A percentile compares a stretch with the other conserved stretches of the same genome.
Conservation (phyloP, 2,888 invertebrate genomes). For the Baronia brevicornis region DNA sequence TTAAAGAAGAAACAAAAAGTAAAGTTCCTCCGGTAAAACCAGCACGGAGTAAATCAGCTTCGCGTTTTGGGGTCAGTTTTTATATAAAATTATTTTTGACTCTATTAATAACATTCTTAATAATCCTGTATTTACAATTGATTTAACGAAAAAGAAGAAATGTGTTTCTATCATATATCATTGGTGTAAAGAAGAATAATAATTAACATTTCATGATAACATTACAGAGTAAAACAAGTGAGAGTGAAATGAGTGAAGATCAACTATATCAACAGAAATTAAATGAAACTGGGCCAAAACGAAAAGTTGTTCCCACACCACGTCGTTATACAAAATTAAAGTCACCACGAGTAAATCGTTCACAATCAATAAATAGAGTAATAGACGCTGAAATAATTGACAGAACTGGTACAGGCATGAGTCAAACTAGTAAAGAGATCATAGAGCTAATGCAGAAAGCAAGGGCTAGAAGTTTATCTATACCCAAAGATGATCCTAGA, state of each 20-base stretch:
- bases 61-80: conserved; percentile 70
- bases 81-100: conserved; percentile 55
- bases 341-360: conserved; percentile 67
- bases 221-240: conserved; percentile 75
- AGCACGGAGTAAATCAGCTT: conserved; percentile 66
- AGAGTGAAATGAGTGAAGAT: conserved; percentile 76
- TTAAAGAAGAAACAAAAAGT: conserved; percentile 45
- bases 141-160: conserved; percentile 23
- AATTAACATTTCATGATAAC: conserved; percentile 52
- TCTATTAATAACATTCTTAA: conserved; percentile 56
- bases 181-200: conserved; percentile 23
- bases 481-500: conserved; percentile 68
- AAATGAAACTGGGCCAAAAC: conserved; percentile 37
- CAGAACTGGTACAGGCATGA: conserved; percentile 58
- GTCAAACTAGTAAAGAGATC: conserved; percentile 64
- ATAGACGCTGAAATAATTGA: conserved; percentile 51
- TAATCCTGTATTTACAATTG: conserved; percentile 55
- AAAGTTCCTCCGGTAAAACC: conserved; percentile 65
- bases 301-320: conserved; percentile 58
- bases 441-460: conserved; percentile 67
- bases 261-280: conserved; percentile 43
- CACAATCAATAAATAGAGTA: conserved; percentile 70
- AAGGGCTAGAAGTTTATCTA: conserved; percentile 65
- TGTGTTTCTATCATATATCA: conserved; percentile 29
- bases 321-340: conserved; percentile 58